These are phyloP conservation scores for Cirrhinus molitorella DNA, from an alignment of 2,797 vertebrate species.

Conservation along the genomic window DNA sequence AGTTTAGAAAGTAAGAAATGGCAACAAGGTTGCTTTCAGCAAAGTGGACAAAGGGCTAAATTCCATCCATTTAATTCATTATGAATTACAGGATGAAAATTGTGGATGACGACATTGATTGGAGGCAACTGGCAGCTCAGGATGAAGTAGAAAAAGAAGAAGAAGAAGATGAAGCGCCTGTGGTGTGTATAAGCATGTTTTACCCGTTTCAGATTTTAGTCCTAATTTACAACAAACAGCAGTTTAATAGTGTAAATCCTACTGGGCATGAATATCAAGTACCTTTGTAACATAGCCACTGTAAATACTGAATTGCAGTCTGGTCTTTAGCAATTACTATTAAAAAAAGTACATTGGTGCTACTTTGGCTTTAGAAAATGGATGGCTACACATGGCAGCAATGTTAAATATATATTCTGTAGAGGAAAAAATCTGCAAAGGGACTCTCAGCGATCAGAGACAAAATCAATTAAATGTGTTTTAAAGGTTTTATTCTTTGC, in stretches of 20 bases:
- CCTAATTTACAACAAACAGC: not conserved
- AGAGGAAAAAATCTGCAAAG: too few relatives aligned
- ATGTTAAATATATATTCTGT: too few relatives aligned
- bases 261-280: not conserved
- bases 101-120: conserved; percentile 91
- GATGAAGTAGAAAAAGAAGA: conserved; percentile 70
- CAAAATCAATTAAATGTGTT: too few relatives aligned
- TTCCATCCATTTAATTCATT: not conserved
- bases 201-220: not conserved
- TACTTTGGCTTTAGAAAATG: not conserved
- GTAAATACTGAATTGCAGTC: not conserved
- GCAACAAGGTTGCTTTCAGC: not conserved
- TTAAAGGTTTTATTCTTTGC: too few relatives aligned
- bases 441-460: too few relatives aligned
- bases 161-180: conserved; percentile 81
- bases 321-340: not conserved
- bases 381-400: too few relatives aligned
- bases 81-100: conserved; percentile 84
- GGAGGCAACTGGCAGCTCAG: conserved; percentile 76
- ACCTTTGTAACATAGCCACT: not conserved
- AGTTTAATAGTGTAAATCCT: not conserved
- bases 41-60: too few relatives aligned
- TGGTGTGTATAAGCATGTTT: conserved; percentile 72
- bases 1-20: not conserved
- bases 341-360: not conserved